phyloP scores from a whole-genome alignment of 2,888 invertebrate genomes.

The Trimorus sp. region DNA sequence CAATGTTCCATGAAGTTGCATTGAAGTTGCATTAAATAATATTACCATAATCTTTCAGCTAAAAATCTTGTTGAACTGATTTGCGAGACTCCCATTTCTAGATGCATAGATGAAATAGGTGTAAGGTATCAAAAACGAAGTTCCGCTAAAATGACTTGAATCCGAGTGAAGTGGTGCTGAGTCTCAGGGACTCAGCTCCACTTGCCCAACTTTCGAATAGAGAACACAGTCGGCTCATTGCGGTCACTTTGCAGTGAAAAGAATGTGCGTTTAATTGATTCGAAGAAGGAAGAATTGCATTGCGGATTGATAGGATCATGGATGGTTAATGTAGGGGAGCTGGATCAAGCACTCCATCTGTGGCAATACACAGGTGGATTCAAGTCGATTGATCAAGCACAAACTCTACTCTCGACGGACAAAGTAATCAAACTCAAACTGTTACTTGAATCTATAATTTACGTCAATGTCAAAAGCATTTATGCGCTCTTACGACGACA shows the following conservation, averaged over 20 bases:
- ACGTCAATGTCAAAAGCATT: slow-evolving; percentile 24
- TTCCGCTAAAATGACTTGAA: too few relatives aligned
- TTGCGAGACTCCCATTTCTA: too few relatives aligned
- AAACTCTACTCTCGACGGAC: slow-evolving; percentile 81
- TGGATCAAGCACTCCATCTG: slow-evolving; percentile 98
- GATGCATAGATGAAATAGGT: too few relatives aligned
- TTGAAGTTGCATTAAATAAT: too few relatives aligned
- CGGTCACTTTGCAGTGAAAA: slow-evolving; percentile 85
- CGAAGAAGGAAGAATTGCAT: slow-evolving; percentile 88
- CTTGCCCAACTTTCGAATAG: slow-evolving; percentile 1
- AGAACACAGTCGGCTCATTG: slow-evolving; percentile 45
- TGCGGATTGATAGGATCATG: slow-evolving; percentile 97
- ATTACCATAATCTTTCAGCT: too few relatives aligned
- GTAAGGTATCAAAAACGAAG: too few relatives aligned
- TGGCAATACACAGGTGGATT: slow-evolving; percentile 98
- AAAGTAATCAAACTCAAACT: slow-evolving; percentile 57
- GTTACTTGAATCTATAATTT: slow-evolving; percentile 28
- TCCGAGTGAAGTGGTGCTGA: too few relatives aligned
- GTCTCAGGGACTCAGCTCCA: too few relatives aligned
- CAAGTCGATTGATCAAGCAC: slow-evolving; percentile 91
- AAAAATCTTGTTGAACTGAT: too few relatives aligned
- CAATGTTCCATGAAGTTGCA: too few relatives aligned
- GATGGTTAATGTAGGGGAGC: slow-evolving; percentile 97
- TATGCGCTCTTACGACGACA: not conserved
- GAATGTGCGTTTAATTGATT: slow-evolving; percentile 89